Conservation (phyloP, 2,113 vertebrate species). For the Mesitornis unicolor region DNA sequence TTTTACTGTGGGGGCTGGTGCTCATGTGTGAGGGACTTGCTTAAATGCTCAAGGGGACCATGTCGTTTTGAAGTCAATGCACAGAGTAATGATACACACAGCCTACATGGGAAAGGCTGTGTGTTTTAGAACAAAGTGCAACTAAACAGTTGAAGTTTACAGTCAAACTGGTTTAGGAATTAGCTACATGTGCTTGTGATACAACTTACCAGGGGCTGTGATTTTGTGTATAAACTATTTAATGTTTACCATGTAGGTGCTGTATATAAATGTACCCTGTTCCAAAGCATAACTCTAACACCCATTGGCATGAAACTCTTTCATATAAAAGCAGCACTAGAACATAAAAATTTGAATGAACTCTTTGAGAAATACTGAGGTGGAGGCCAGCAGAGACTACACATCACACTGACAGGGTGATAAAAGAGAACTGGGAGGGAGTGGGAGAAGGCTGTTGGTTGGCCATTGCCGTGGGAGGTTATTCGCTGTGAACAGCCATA, state of each 20-base stretch:
- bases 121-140: not conserved
- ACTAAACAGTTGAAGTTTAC: not conserved
- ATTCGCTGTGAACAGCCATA: not conserved
- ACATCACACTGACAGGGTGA: no score
- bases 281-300: not conserved
- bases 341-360: not conserved
- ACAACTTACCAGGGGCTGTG: not conserved
- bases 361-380: not conserved
- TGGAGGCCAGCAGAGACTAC: not conserved
- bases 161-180: not conserved
- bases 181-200: not conserved
- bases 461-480: rapidly evolving
- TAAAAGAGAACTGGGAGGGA: not conserved
- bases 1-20: not conserved
- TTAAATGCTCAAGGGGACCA: not conserved
- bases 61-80: not conserved
- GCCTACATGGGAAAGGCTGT: not conserved
- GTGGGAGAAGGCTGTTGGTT: not conserved
- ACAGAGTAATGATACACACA: not conserved
- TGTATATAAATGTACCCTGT: not conserved
- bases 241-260: not conserved
- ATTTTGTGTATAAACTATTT: not conserved
- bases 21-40: not conserved
- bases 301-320: not conserved
- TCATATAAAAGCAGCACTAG: not conserved